Percentiles rank a stretch among this genome's conserved stretches.
Conservation (phyloP, 2,888 invertebrate species). For the Tipula lateralis region DNA sequence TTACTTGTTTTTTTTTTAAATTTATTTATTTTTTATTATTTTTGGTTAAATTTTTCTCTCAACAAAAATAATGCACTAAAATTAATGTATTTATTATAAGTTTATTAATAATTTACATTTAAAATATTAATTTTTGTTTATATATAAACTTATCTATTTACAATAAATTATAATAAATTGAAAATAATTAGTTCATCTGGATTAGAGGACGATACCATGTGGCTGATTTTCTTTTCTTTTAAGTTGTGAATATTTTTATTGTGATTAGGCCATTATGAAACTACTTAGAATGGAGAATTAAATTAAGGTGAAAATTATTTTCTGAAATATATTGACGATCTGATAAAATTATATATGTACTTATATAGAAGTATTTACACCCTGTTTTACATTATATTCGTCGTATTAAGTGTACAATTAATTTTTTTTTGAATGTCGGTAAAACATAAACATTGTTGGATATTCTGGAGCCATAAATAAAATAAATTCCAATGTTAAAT, state of each 20-base stretch:
- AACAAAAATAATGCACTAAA: not conserved
- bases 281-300: not conserved
- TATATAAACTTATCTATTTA: not conserved
- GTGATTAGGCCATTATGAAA: not conserved
- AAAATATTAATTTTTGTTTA: not conserved
- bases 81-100: not conserved
- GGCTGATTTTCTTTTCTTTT: not conserved
- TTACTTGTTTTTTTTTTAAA: not conserved
- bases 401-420: not conserved
- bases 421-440: not conserved
- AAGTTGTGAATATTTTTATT: not conserved
- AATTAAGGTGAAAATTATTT: not conserved
- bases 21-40: not conserved
- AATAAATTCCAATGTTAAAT: not conserved
- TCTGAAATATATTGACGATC: not conserved
- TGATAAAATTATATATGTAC: not conserved
- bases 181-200: not conserved
- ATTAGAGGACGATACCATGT: not conserved
- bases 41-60: not conserved
- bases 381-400: not conserved
- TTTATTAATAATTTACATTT: not conserved
- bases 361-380: not conserved
- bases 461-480: not conserved
- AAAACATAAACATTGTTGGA: not conserved
- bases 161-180: not conserved